Percentiles rank a stretch among this genome's conserved stretches.
Conservation (phyloP, 2,113 vertebrate species). For the pig (Sus scrofa) region DNA sequence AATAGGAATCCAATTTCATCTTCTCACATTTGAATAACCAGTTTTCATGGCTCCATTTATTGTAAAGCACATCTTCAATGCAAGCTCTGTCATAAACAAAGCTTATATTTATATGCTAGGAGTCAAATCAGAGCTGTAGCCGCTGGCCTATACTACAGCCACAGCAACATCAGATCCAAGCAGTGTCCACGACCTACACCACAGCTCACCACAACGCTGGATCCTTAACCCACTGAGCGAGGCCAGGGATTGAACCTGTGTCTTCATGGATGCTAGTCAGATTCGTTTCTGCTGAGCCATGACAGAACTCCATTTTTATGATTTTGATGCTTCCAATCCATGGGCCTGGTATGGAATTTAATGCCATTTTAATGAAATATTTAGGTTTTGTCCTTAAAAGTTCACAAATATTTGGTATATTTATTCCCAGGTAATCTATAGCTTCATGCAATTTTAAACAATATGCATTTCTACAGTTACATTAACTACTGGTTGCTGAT, state of each 20-base stretch:
- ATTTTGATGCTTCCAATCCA: background rate
- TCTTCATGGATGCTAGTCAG: too few relatives aligned
- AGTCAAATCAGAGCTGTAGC: too few relatives aligned
- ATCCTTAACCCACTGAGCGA: too few relatives aligned
- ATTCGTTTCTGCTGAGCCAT: too few relatives aligned
- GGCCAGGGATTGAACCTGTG: too few relatives aligned
- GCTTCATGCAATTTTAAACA: background rate
- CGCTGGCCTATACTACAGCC: too few relatives aligned
- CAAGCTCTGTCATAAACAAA: background rate
- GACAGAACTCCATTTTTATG: background rate
- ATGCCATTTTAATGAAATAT: slow-evolving; percentile 8
- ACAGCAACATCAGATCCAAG: too few relatives aligned
- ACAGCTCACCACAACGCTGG: too few relatives aligned
- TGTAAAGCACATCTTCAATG: background rate
- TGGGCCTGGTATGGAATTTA: background rate
- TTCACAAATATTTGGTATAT: background rate
- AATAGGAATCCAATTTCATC: background rate
- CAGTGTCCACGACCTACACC: too few relatives aligned
- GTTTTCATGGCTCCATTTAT: background rate
- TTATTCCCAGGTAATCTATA: background rate
- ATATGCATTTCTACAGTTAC: background rate
- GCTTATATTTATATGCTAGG: background rate
- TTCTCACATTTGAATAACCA: background rate
- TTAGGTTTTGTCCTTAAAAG: background rate
- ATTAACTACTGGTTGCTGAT: background rate